These are phyloP conservation scores for Cervus canadensis DNA, from an alignment of 2,113 vertebrate species.

Conservation along the genomic window DNA sequence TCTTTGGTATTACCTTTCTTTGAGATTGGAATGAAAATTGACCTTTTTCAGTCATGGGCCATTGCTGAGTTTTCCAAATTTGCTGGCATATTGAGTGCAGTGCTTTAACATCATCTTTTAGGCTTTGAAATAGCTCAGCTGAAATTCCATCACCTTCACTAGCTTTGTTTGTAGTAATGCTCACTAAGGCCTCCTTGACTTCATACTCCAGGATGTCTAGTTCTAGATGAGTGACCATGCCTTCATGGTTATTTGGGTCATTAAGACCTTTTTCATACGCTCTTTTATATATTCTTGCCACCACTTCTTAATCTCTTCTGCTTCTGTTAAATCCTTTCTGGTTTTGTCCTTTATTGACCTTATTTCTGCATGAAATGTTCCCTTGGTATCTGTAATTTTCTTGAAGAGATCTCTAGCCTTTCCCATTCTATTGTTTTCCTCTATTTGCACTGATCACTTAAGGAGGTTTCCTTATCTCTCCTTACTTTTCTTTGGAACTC, in stretches of 20 bases:
- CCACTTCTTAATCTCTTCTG: neutral
- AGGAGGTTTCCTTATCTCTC: neutral
- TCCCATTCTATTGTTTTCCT: neutral
- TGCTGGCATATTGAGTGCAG: neutral
- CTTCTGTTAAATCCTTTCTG: neutral
- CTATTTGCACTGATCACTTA: neutral
- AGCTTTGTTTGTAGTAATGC: neutral
- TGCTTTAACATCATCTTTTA: neutral
- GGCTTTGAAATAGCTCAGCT: neutral
- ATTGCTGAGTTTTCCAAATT: neutral
- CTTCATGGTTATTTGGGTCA: neutral
- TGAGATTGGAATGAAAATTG: neutral
- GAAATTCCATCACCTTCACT: neutral
- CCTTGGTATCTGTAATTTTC: neutral
- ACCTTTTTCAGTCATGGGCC: neutral
- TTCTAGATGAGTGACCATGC: neutral
- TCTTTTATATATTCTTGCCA: neutral
- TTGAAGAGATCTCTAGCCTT: neutral
- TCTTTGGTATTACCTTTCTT: neutral
- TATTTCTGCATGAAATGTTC: neutral
- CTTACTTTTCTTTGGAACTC: neutral
- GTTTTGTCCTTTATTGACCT: neutral
- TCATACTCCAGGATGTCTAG: neutral
- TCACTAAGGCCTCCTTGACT: neutral
- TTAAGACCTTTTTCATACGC: neutral